Conservation (phyloP, 2,888 invertebrate genomes). For the Phaonia tiefii region DNA sequence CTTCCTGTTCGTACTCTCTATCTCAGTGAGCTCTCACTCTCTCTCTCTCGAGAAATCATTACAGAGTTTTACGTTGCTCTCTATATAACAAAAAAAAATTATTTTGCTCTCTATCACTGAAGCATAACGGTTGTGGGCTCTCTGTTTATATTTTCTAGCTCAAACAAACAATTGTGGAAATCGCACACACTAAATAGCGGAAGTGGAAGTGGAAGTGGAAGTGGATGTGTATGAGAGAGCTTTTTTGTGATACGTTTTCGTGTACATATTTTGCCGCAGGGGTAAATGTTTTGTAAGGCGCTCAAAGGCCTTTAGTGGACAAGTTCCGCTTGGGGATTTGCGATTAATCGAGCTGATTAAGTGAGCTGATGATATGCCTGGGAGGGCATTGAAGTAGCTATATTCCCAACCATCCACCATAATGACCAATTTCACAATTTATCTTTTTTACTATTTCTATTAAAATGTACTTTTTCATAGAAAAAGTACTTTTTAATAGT, state of each 20-base stretch:
- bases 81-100: background rate
- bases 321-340: too few relatives aligned
- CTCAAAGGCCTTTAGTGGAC: conserved; percentile 15
- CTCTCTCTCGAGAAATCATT: conserved; percentile 8
- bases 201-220: conserved; percentile 61
- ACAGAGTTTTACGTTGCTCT: too few relatives aligned
- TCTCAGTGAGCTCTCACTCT: conserved; percentile 1
- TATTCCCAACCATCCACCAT: too few relatives aligned
- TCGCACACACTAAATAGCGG: conserved; percentile 52
- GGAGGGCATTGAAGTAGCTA: too few relatives aligned
- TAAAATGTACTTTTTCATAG: too few relatives aligned
- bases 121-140: conserved; percentile 18
- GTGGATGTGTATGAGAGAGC: conserved; percentile 60
- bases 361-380: too few relatives aligned
- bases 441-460: too few relatives aligned
- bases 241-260: conserved; percentile 25
- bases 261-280: background rate
- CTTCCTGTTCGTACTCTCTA: conserved; percentile 22
- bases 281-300: background rate
- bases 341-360: too few relatives aligned
- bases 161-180: conserved; percentile 41
- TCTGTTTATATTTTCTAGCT: conserved; percentile 52
- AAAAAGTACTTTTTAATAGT: too few relatives aligned
- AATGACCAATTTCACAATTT: too few relatives aligned
- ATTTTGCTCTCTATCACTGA: background rate